A percentile compares a stretch with the other conserved stretches of the same genome.
Conservation (phyloP, 2,888 invertebrate genomes). For the Lordiphosa fenestrarum region DNA sequence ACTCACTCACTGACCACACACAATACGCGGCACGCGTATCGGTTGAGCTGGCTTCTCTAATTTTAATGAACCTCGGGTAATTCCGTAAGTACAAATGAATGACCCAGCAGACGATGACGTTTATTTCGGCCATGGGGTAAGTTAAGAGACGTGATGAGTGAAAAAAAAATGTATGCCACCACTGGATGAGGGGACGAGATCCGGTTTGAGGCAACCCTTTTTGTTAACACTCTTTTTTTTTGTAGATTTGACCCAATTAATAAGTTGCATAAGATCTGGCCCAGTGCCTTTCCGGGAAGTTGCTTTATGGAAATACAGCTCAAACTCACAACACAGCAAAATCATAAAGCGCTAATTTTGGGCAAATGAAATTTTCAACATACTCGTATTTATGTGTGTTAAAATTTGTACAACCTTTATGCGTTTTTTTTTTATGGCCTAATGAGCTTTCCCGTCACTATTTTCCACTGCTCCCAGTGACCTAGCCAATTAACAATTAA, state of each 20-base stretch:
- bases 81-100: slow-evolving; percentile 43
- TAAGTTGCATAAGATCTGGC: slow-evolving; percentile 58
- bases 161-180: slow-evolving; percentile 2
- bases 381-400: no score
- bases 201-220: slow-evolving; percentile 52
- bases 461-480: no score
- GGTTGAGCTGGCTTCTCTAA: slow-evolving; percentile 32
- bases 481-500: no score
- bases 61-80: slow-evolving; percentile 71
- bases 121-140: slow-evolving; percentile 54
- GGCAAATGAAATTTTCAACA: slow-evolving; percentile 42
- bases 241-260: slow-evolving; percentile 60
- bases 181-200: slow-evolving; percentile 43
- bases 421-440: not conserved
- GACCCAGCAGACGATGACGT: slow-evolving; percentile 36
- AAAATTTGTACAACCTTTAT: slow-evolving; percentile 18
- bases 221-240: slow-evolving; percentile 26
- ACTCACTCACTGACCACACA: slow-evolving; percentile 26
- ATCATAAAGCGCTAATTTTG: slow-evolving; percentile 53
- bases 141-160: slow-evolving; percentile 30
- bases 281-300: slow-evolving; percentile 57
- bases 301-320: slow-evolving; percentile 40
- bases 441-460: not conserved
- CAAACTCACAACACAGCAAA: slow-evolving; percentile 44
- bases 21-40: slow-evolving; percentile 35